Evolutionary conservation across 2,888 invertebrate genomes (phyloP).

Genomic region (Erebia aethiops): DNA sequence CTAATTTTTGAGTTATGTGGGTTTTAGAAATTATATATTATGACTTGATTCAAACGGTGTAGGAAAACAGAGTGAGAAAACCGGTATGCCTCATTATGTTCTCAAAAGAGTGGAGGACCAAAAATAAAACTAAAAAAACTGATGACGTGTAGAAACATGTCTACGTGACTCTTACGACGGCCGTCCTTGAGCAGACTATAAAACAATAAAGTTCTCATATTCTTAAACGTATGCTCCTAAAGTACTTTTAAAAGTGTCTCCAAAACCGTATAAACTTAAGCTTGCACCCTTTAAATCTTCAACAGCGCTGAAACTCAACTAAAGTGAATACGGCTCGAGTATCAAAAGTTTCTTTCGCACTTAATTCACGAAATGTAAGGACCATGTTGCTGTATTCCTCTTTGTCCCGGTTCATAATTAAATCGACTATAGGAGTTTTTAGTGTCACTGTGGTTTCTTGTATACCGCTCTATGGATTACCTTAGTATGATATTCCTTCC

Average conservation of each 20-base stretch:
- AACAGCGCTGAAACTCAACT: constrained; percentile 20
- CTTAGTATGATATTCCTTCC: too few species aligned
- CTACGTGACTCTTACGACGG: too few species aligned
- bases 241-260: not conserved
- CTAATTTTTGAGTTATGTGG: too few species aligned
- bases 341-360: constrained; percentile 20
- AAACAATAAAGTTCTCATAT: not conserved
- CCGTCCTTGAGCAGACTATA: not conserved
- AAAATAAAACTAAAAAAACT: too few species aligned
- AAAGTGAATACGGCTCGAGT: constrained; percentile 25
- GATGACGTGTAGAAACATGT: too few species aligned
- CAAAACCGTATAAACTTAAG: constrained; percentile 16
- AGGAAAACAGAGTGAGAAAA: too few species aligned
- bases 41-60: too few species aligned
- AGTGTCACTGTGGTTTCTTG: not conserved
- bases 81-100: too few species aligned
- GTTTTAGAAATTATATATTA: too few species aligned
- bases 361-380: constrained; percentile 20
- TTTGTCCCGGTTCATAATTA: not conserved
- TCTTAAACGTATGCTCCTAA: not conserved
- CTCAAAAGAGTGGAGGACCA: too few species aligned
- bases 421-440: not conserved
- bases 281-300: constrained; percentile 22
- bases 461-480: too few species aligned
- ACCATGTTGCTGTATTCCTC: constrained; percentile 6